Base-by-base conservation (phyloP, 2,888 invertebrate genomes). In the Nesidiocoris tenuis region DNA sequence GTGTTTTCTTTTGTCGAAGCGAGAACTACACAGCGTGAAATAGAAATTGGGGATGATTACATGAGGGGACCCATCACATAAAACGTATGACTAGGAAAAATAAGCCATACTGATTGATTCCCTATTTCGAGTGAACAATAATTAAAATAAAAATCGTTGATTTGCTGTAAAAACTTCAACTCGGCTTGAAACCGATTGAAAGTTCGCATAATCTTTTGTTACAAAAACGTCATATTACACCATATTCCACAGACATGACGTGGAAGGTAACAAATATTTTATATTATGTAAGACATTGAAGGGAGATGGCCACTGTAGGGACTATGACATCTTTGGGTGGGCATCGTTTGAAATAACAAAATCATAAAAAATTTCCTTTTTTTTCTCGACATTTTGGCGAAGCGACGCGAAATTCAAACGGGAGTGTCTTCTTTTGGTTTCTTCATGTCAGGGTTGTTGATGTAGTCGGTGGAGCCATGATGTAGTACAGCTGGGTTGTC, bases 381-480 rank as follows among this genome's bases (percentile, higher is more conserved):
- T 7, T 59, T 59, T 17, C 7, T 59, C 17, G 16, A 7, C 17
- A 59, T 59, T 59, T 59, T 39, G 3, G 39, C 3, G 39, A 39
- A 12, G 12, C 39, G 3, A 57, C 7, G 19, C 16, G 7, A 59
- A 61, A 24, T 25, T 24, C 57, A 88, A 80, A 88, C 88, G 67
- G 87, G 87, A 68, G 88, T 88, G 81, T 88, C 87, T 81, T 87
- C 87, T 82, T 87, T 87, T 82, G 86, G 85, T 81, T 87, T 85
- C 83, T 87, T 87, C 81, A 86, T 84, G 80, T 86, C 84, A 80
- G 86, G 86, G 77, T 87, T 87, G 82, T 87, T 87, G 81, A 87
- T 86, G 84, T 87, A 87, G 81, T 88, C 87, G 80, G 86, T 86
- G 5, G 68, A 68, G 80, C 87, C 87, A 81, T 87, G 87, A 79